Evolutionary conservation across 2,797 vertebrate species (phyloP), one percentile per base, ranked within the genome.

Genomic region (Sorex maritimensis): DNA sequence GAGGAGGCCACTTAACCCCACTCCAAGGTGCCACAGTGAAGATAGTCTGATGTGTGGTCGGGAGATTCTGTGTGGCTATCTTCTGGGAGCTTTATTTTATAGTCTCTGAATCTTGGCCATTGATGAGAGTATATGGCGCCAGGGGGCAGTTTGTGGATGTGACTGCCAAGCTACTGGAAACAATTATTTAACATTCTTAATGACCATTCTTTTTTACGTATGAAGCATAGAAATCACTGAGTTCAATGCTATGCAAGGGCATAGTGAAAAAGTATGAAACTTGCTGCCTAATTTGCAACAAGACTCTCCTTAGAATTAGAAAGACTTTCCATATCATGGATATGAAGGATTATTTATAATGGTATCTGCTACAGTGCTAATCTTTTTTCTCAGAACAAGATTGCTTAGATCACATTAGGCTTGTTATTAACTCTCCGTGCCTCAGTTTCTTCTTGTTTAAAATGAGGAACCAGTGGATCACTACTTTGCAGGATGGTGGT

Each of bases 381-480:
- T 44, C 2, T 28, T 93, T 28, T 94, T 11, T 75, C 49, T 90
- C 4, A 52, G 23, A 65, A 46, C 30, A 75, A 90, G 52, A 38
- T 1, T 14, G 10, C 0, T 30, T 41, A 93, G 10, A 28, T 86
- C 26, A 92, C 17, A 34, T 92, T 69, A 13, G 24, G 63, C 14
- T 74, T 92, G 41, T 74, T 69, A 49, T 61, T 74, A 52, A 61
- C 26, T 69, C 19, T 23, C 13, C 0, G 26, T 68, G 28, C n/a
- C 58, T 95, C 77, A 38, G 41, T 90, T 86, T 81, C 28, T 19
- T 84, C 19, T 55, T 46, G 30, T 94, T 21, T 92, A 80, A 85
- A 91, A 24, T 46, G 15, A 69, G 44, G 4, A 10, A 14, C 55
- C 55, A 23, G 52, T 21, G n/a, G 52, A 65, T 38, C 68, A 67